A percentile compares a stretch with the other conserved stretches of the same genome.
phyloP scores from a whole-genome alignment of 2,113 vertebrate genomes.

The Anhinga rufa region DNA sequence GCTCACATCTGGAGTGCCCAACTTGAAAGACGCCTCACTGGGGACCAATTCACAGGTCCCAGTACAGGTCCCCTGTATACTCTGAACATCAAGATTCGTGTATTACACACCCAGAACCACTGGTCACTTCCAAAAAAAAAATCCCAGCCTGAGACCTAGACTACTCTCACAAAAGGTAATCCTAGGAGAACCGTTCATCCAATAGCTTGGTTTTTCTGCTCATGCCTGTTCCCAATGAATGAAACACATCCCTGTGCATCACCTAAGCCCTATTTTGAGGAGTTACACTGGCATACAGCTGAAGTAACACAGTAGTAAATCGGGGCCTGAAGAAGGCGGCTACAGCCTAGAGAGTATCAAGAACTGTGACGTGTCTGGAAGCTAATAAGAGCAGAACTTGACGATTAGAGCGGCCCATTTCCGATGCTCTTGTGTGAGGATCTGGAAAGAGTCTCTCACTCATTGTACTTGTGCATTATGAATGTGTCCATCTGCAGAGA shows the following conservation, averaged over 20 bases:
- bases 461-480: constrained; percentile 66
- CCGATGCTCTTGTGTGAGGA: constrained; percentile 63
- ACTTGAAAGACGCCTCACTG: constrained; percentile 3
- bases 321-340: constrained; percentile 30
- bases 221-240: constrained; percentile 48
- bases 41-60: background rate
- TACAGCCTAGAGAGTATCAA: constrained; percentile 55
- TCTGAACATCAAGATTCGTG: background rate
- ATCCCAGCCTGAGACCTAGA: constrained; percentile 40
- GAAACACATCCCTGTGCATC: constrained; percentile 47
- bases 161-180: constrained; percentile 35
- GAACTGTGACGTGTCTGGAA: constrained; percentile 57
- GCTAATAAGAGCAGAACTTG: constrained; percentile 58
- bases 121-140: background rate
- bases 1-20: constrained; percentile 17
- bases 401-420: constrained; percentile 60
- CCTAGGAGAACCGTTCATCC: constrained; percentile 4
- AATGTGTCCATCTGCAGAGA: constrained; percentile 67
- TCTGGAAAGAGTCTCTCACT: constrained; percentile 66
- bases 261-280: constrained; percentile 50
- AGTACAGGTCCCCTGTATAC: background rate
- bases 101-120: constrained; percentile 37
- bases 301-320: constrained; percentile 57
- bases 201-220: constrained; percentile 52
- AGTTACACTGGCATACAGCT: constrained; percentile 63